Conservation (phyloP, 1,140 invertebrate species). For the Diachasmimorpha longicaudata region DNA sequence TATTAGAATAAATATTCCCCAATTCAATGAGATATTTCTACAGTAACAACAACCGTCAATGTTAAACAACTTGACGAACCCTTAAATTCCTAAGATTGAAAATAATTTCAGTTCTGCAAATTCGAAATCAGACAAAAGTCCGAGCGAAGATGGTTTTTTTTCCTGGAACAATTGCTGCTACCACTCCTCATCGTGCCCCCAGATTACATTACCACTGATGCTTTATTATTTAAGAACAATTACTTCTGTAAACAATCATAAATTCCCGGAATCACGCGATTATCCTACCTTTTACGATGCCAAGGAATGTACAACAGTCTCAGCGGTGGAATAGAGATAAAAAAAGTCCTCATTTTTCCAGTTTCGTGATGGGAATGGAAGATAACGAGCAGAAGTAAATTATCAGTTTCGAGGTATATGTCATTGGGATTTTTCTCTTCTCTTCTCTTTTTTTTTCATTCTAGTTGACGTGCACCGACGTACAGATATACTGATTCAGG, state of each 20-base stretch:
- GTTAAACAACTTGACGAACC: too few species aligned
- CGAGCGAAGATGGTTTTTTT: too few species aligned
- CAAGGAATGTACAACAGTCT: constrained; percentile 1
- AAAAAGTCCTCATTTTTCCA: background rate
- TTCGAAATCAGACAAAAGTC: too few species aligned
- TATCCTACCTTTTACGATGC: constrained; percentile 9
- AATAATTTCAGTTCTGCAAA: too few species aligned
- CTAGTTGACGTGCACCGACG: background rate
- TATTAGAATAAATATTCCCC: too few species aligned
- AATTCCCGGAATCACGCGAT: constrained; percentile 13
- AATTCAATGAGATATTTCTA: too few species aligned
- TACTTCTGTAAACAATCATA: background rate
- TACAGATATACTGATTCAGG: constrained; percentile 13
- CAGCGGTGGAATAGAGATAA: background rate
- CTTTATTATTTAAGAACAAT: background rate
- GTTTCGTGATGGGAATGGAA: constrained; percentile 3
- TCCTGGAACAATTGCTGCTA: too few species aligned
- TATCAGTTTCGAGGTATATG: constrained; percentile 16
- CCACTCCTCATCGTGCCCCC: background rate
- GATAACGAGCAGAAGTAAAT: constrained; percentile 8
- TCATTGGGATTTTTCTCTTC: background rate
- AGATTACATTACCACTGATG: background rate
- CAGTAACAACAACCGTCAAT: too few species aligned
- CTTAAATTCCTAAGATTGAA: too few species aligned
- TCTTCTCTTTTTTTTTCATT: background rate